Evolutionary conservation across 1,140 invertebrate genomes (phyloP).

Genomic region (Saccostrea glomerata): DNA sequence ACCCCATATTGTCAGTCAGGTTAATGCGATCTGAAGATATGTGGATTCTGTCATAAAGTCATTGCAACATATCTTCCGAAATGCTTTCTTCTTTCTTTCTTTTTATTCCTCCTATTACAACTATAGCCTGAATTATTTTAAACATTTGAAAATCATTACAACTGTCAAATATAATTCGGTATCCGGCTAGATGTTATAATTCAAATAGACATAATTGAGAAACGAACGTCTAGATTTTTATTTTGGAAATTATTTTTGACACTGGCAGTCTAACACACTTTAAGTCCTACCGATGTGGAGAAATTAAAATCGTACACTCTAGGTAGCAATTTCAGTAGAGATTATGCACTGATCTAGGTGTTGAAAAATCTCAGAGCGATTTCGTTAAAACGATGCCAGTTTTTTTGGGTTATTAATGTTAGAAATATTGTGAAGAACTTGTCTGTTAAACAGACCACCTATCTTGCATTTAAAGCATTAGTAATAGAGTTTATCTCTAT

Average conservation of each 20-base stretch:
- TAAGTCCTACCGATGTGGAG: not conserved
- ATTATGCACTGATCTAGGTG: slow-evolving; percentile 27
- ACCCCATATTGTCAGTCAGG: too few relatives aligned
- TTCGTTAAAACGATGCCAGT: not conserved
- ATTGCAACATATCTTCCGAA: too few relatives aligned
- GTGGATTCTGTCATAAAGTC: too few relatives aligned
- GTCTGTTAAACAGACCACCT: slow-evolving; percentile 11
- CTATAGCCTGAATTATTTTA: not conserved
- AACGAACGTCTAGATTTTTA: not conserved
- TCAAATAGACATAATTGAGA: not conserved
- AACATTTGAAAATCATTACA: not conserved
- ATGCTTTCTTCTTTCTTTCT: too few relatives aligned
- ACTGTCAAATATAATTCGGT: not conserved
- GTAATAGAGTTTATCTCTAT: too few relatives aligned
- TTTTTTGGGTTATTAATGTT: slow-evolving; percentile 23
- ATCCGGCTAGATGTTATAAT: not conserved
- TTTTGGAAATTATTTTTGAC: not conserved
- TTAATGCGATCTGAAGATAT: too few relatives aligned
- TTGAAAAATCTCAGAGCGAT: not conserved
- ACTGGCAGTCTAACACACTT: not conserved
- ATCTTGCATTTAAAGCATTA: not conserved
- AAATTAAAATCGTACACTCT: not conserved
- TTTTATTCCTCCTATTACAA: not conserved
- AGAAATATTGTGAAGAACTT: slow-evolving; percentile 5
- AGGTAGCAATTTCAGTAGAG: not conserved